These are phyloP conservation scores for Bungarus multicinctus DNA, from an alignment of 2,113 vertebrate genomes.

Conservation along the genomic window DNA sequence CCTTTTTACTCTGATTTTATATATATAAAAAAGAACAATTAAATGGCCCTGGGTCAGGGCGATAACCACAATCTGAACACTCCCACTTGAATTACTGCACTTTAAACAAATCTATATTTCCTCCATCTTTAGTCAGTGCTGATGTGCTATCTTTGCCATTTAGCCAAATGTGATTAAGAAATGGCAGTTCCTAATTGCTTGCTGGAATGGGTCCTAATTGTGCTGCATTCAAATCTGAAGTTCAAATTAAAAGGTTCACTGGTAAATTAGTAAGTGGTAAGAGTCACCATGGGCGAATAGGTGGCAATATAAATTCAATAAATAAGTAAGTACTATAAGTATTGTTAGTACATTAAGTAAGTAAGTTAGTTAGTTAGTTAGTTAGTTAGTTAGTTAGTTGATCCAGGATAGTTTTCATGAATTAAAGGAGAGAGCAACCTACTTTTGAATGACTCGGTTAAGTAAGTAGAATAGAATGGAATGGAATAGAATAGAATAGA, in stretches of 20 bases:
- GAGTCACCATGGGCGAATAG: too few relatives aligned
- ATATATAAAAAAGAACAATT: not conserved
- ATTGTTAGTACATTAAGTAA: too few relatives aligned
- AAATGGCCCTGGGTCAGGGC: not conserved
- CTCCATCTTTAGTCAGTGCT: not conserved
- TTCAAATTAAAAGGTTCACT: not conserved
- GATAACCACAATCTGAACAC: not conserved
- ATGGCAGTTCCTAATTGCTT: not conserved
- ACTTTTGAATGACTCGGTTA: not conserved
- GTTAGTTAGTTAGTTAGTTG: not conserved
- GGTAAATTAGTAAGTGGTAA: not conserved
- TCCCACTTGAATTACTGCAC: not conserved
- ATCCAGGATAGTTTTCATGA: not conserved
- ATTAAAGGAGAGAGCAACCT: not conserved
- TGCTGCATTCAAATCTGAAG: not conserved
- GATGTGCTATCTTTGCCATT: not conserved
- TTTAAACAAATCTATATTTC: not conserved
- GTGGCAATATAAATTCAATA: too few relatives aligned
- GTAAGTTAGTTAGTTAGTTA: too few relatives aligned
- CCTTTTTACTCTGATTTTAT: not conserved
- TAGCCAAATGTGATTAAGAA: not conserved
- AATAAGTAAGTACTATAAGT: too few relatives aligned
- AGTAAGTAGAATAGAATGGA: not conserved
- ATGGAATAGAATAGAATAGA: too few relatives aligned
- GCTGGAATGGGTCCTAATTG: not conserved